Conservation (phyloP, 1,140 invertebrate genomes). For the Bombus picipes region DNA sequence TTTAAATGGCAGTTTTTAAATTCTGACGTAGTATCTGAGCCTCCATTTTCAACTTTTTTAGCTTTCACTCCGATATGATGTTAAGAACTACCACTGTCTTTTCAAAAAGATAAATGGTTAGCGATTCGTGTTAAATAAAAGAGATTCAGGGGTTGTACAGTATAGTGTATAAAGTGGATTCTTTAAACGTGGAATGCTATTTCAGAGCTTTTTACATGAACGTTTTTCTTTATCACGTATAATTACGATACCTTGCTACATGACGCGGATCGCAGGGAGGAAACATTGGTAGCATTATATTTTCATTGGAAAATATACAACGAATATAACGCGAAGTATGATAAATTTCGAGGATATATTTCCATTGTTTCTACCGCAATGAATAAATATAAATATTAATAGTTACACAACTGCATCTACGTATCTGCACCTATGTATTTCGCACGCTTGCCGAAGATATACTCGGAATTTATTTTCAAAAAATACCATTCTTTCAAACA, state of each 20-base stretch:
- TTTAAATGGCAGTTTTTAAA: not conserved
- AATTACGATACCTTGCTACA: not conserved
- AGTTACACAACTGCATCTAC: not conserved
- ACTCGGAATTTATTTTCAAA: not conserved
- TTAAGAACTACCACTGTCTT: not conserved
- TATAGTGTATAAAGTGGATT: too few relatives aligned
- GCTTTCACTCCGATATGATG: not conserved
- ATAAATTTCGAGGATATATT: not conserved
- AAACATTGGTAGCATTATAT: not conserved
- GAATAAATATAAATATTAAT: constrained; percentile 31
- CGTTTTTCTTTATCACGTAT: constrained; percentile 3
- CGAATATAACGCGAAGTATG: not conserved
- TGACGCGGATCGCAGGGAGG: not conserved
- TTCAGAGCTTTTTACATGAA: not conserved
- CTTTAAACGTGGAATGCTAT: not conserved
- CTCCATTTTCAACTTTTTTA: not conserved
- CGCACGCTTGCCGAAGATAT: not conserved
- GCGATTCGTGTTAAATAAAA: not conserved
- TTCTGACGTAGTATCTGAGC: too few relatives aligned
- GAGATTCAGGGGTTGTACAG: not conserved
- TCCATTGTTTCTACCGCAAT: not conserved
- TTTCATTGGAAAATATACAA: constrained; percentile 9
- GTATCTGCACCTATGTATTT: not conserved
- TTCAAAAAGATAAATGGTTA: not conserved
- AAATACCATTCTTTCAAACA: not conserved